phyloP scores from a whole-genome alignment of 2,797 vertebrate species.

The Pangasius djambal region DNA sequence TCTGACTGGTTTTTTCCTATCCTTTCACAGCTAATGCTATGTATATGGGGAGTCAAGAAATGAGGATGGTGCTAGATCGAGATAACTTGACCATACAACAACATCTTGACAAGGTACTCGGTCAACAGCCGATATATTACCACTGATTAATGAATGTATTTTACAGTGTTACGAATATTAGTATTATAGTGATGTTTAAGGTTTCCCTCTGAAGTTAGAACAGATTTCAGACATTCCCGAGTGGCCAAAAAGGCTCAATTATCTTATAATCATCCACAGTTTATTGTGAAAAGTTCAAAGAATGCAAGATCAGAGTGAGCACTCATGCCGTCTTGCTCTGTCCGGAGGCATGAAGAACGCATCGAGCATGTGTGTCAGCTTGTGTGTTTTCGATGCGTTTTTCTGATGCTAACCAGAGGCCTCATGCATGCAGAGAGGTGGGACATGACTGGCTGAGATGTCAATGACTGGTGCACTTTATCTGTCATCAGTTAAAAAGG shows the following conservation, averaged over 20 bases:
- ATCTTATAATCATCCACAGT: neutral
- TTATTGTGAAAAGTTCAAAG: slow-evolving; percentile 19
- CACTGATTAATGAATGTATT: neutral
- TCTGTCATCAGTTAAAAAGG: slow-evolving; percentile 64
- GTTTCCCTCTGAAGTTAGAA: neutral
- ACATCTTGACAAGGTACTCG: slow-evolving; percentile 86
- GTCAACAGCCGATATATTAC: neutral
- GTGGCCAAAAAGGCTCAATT: neutral
- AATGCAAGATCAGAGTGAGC: slow-evolving; percentile 4
- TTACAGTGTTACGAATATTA: neutral
- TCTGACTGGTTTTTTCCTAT: slow-evolving; percentile 44
- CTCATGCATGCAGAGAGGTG: slow-evolving; percentile 30
- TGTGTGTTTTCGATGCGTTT: slow-evolving; percentile 35
- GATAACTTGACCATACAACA: slow-evolving; percentile 82
- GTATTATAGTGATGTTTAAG: neutral
- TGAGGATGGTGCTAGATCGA: slow-evolving; percentile 83
- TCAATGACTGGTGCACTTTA: slow-evolving; percentile 54
- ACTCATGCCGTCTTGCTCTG: neutral
- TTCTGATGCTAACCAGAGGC: slow-evolving; percentile 54
- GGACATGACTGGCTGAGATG: slow-evolving; percentile 45
- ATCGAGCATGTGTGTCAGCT: slow-evolving; percentile 20
- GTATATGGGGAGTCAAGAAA: slow-evolving; percentile 93
- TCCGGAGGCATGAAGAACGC: slow-evolving; percentile 24
- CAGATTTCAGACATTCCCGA: neutral
- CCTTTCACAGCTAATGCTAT: slow-evolving; percentile 83